A percentile compares a stretch with the other conserved stretches of the same genome.
Evolutionary conservation across 2,888 invertebrate species (phyloP).

Genomic region (Axea sp.): DNA sequence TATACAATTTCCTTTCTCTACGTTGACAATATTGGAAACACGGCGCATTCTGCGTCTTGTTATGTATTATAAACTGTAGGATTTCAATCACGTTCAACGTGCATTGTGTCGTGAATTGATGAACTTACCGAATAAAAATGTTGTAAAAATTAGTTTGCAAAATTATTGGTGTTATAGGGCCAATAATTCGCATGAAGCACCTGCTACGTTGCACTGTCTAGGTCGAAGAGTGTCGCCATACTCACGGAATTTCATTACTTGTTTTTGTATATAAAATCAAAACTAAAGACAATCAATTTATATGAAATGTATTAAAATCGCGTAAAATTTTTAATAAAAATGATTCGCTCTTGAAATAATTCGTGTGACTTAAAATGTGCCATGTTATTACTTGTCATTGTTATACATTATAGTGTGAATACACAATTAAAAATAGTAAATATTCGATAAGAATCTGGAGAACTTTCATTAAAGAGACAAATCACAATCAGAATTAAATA

Average conservation of each 20-base stretch:
- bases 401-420: background rate
- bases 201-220: conserved; percentile 55
- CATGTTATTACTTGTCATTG: background rate
- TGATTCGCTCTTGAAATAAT: too few species aligned
- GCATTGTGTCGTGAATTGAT: conserved; percentile 31
- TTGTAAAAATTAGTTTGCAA: conserved; percentile 57
- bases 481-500: too few species aligned
- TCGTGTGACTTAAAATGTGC: background rate
- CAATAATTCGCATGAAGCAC: conserved; percentile 58
- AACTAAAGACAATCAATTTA: too few species aligned
- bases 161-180: conserved; percentile 57
- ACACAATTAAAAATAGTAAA: conserved; percentile 2
- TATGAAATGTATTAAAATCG: too few species aligned
- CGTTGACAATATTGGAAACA: conserved; percentile 39
- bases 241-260: too few species aligned
- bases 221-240: conserved; percentile 25
- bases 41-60: conserved; percentile 28
- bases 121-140: conserved; percentile 49
- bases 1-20: conserved; percentile 24
- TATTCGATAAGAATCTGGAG: conserved; percentile 6
- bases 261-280: conserved; percentile 2
- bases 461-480: background rate
- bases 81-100: conserved; percentile 52
- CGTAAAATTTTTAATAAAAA: too few species aligned
- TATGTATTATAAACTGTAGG: conserved; percentile 41